Conservation (phyloP, 2,113 vertebrate species). For the Rhineura floridana region DNA sequence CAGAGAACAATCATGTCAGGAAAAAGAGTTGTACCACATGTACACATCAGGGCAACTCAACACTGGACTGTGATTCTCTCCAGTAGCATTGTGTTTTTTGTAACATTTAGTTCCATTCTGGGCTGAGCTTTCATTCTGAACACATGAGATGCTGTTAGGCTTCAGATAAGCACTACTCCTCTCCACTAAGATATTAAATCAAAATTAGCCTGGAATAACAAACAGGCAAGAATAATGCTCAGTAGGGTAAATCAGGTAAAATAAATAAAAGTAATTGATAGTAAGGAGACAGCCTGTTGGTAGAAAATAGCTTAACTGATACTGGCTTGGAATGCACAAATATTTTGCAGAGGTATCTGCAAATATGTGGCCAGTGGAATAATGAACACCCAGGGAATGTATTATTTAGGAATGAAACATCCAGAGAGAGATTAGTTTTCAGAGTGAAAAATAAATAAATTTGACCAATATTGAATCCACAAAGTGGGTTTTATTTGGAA, state of each 20-base stretch:
- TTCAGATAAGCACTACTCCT: background rate
- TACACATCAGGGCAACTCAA: background rate
- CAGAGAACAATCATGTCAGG: background rate
- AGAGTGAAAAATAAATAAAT: background rate
- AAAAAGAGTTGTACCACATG: background rate
- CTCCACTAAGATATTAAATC: background rate
- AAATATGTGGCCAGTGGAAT: background rate
- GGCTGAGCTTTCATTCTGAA: background rate
- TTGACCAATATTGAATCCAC: background rate
- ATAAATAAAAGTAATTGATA: background rate
- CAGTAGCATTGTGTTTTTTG: background rate
- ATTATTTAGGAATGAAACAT: background rate
- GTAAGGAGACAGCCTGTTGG: background rate
- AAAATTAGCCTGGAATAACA: background rate
- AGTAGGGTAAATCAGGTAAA: background rate
- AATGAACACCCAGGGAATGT: background rate
- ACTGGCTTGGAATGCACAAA: background rate
- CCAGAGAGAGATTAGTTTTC: background rate
- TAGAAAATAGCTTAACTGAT: background rate
- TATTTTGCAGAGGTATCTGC: background rate
- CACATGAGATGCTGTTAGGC: background rate
- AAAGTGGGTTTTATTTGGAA: background rate
- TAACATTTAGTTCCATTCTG: background rate
- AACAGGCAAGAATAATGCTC: background rate
- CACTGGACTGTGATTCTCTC: background rate